Evolutionary conservation across 1,140 invertebrate species (phyloP), one percentile per base, ranked within the genome.

Genomic region (Heliconius hewitsoni): DNA sequence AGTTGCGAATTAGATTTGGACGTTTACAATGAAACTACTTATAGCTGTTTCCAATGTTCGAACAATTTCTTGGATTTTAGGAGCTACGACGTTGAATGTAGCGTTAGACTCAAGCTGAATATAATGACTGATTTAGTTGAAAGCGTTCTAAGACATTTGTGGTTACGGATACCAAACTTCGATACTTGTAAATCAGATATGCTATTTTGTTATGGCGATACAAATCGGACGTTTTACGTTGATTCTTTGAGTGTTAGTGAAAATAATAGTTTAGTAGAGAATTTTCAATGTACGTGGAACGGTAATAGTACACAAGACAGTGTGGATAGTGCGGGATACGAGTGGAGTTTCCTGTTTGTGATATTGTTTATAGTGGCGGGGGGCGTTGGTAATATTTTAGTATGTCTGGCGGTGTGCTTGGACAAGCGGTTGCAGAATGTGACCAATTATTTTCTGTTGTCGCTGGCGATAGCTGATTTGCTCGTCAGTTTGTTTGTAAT

Each of bases 381-480:
- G 27, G 97, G 98, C 18, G 91, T 99, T 73, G 98, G 98, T 46
- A 99, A 99, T 93, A 97, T 98, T 78, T 95, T 99, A 37, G 98
- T 99, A 52, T 98, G 98, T 91, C 94, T 98, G 82, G 98, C 98
- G 0, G 97, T 99, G 39, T 97, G 97, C 79, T 93, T 98, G 73
- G 98, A 99, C 94, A 96, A 97, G 74, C 95, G 96, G 84, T 96
- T 99, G 82, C 97, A 99, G 89, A 98, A 98, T 86, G 97, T 99
- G 34, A 99, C 98, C 71, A 99, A 99, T 94, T 98, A 98, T 92
- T 98, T 99, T 92, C 96, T 99, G 74, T 95, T 99, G 75, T 99
- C 98, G 52, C 93, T 99, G 89, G 98, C 98, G 16, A 96, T 99
- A 70, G 98, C 98, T 46, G 98, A 99, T 95, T 95, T 99, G 27